phyloP scores from a whole-genome alignment of 2,888 invertebrate genomes.

The Metalampra italica region DNA sequence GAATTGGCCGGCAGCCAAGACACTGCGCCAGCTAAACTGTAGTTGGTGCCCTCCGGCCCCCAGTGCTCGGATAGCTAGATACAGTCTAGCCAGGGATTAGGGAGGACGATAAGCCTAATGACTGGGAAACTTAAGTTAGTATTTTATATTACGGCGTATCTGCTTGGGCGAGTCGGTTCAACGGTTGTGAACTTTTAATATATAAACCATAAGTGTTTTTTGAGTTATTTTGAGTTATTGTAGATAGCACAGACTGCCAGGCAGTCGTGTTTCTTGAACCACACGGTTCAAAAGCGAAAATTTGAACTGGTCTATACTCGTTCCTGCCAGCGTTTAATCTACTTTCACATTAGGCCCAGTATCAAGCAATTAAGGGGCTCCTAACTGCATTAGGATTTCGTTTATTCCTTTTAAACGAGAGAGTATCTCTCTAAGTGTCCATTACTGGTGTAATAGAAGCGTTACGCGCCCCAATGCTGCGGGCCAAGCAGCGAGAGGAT shows the following conservation, averaged over 20 bases:
- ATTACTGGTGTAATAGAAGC: slow-evolving; percentile 42
- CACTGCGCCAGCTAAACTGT: not conserved
- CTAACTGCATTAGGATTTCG: slow-evolving; percentile 47
- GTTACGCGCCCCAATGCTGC: slow-evolving; percentile 24
- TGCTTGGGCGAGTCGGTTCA: too few species aligned
- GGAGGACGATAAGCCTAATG: too few species aligned
- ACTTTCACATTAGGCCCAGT: slow-evolving; percentile 34
- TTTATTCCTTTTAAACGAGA: slow-evolving; percentile 45
- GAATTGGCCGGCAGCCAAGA: not conserved
- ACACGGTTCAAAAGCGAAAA: too few species aligned
- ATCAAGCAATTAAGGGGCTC: slow-evolving; percentile 45
- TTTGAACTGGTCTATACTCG: too few species aligned
- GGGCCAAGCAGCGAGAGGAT: slow-evolving; percentile 12
- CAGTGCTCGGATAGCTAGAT: not conserved
- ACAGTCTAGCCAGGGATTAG: too few species aligned
- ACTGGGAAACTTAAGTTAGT: too few species aligned
- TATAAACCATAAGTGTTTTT: too few species aligned
- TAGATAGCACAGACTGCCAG: too few species aligned
- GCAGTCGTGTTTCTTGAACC: too few species aligned
- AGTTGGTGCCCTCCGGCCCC: not conserved
- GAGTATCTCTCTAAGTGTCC: slow-evolving; percentile 36
- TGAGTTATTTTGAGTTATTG: too few species aligned
- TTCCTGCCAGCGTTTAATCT: slow-evolving; percentile 23
- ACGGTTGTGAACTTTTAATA: too few species aligned
- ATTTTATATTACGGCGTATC: too few species aligned